A percentile compares a stretch with the other conserved stretches of the same genome.
Conservation (phyloP, 2,113 vertebrate species). For the Callipepla californica region DNA sequence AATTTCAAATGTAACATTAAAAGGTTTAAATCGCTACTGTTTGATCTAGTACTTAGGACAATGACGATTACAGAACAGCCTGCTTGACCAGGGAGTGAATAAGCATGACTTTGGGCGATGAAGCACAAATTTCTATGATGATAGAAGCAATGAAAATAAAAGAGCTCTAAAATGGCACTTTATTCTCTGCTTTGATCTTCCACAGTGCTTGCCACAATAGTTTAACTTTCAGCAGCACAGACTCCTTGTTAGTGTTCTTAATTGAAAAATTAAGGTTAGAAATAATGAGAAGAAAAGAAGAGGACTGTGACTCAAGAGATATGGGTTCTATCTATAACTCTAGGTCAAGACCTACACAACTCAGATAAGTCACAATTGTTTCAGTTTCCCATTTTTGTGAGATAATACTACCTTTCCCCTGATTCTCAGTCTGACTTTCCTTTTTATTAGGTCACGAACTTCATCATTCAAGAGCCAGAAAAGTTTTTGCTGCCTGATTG, state of each 20-base stretch:
- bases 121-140: not conserved
- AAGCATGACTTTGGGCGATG: not conserved
- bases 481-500: accelerated
- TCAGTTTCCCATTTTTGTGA: not conserved
- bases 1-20: slow-evolving; percentile 2
- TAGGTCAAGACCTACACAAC: not conserved
- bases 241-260: not conserved
- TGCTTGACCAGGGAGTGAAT: not conserved
- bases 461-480: not conserved
- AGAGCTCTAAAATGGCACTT: not conserved
- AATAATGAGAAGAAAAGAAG: not conserved
- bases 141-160: not conserved
- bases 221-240: not conserved
- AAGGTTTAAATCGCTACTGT: not conserved
- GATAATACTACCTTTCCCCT: not conserved
- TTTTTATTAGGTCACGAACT: not conserved
- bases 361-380: not conserved
- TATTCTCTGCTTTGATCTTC: not conserved
- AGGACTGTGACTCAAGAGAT: not conserved
- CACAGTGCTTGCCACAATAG: not conserved
- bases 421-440: not conserved
- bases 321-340: not conserved
- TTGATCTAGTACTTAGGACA: slow-evolving; percentile 11
- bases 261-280: not conserved
- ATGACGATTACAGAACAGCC: not conserved